phyloP scores from a whole-genome alignment of 2,888 invertebrate genomes.

The Elaeidobius kamerunicus region DNA sequence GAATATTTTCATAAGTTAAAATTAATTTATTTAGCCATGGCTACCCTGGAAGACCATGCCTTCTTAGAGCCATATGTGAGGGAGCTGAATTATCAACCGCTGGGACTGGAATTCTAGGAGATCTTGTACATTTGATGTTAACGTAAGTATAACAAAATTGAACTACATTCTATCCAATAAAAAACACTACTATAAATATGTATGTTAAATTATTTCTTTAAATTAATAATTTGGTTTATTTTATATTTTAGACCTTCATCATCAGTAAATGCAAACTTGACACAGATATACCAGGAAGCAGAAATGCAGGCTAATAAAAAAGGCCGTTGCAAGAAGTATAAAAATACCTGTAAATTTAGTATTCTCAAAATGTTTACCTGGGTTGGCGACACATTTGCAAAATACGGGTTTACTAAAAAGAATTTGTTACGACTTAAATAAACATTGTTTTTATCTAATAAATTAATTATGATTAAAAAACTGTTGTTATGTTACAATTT shows the following conservation, averaged over 20 bases:
- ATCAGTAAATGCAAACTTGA: conserved; percentile 48
- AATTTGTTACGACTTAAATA: not conserved
- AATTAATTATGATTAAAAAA: too few species aligned
- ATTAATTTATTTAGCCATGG: conserved; percentile 55
- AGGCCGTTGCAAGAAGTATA: conserved; percentile 53
- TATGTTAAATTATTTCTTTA: too few species aligned
- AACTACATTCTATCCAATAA: too few species aligned
- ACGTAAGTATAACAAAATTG: conserved; percentile 42
- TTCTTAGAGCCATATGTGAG: conserved; percentile 72
- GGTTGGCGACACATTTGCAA: conserved; percentile 30
- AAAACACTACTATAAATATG: too few species aligned
- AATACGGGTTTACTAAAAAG: conserved; percentile 2
- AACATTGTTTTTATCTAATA: not conserved
- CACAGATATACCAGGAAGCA: conserved; percentile 36
- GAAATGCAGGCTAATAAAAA: conserved; percentile 42
- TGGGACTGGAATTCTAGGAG: conserved; percentile 41
- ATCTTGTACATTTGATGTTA: conserved; percentile 40
- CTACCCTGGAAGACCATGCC: conserved; percentile 63
- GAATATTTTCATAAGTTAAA: not conserved
- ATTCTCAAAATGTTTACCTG: conserved; percentile 55
- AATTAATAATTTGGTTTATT: not conserved
- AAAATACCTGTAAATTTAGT: conserved; percentile 53
- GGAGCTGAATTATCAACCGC: conserved; percentile 49
- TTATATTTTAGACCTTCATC: conserved; percentile 59
- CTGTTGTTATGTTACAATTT: too few species aligned